A percentile compares a stretch with the other conserved stretches of the same genome.
These are phyloP conservation scores for Liolophura sinensis DNA, from an alignment of 1,140 invertebrate species.

Conservation along the genomic window DNA sequence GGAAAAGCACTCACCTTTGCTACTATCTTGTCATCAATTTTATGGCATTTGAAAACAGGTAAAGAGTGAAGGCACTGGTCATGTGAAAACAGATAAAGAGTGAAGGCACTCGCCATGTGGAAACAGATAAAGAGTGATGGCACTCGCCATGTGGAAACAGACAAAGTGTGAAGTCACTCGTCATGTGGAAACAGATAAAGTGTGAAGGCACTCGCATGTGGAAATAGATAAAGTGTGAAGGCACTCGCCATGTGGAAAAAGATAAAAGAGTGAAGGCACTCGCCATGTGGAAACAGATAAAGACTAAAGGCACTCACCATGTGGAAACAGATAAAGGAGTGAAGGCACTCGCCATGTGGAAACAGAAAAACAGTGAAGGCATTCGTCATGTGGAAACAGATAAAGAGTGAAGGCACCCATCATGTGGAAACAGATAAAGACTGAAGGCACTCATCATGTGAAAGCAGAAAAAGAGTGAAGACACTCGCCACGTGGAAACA, in stretches of 20 bases:
- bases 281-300: conserved; percentile 55
- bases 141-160: conserved; percentile 56
- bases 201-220: not conserved
- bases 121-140: not conserved
- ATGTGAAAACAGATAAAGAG: too few relatives aligned
- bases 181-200: too few relatives aligned
- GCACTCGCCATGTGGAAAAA: conserved; percentile 56
- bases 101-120: conserved; percentile 56
- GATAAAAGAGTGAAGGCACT: not conserved
- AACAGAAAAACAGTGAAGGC: not conserved
- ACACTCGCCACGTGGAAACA: conserved; percentile 56
- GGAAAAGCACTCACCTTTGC: conserved; percentile 64
- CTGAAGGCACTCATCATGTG: conserved; percentile 56
- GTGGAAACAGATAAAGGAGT: too few relatives aligned
- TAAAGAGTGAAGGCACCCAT: not conserved
- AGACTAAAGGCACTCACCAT: conserved; percentile 56
- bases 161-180: not conserved
- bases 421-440: too few relatives aligned
- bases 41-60: too few relatives aligned
- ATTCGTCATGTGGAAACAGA: too few relatives aligned
- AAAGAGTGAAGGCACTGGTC: not conserved
- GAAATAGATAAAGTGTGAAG: not conserved
- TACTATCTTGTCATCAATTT: conserved; percentile 80
- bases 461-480: not conserved
- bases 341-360: conserved; percentile 56